Evolutionary conservation across 2,888 invertebrate genomes (phyloP).

Genomic region (Temnothorax unifasciatus): DNA sequence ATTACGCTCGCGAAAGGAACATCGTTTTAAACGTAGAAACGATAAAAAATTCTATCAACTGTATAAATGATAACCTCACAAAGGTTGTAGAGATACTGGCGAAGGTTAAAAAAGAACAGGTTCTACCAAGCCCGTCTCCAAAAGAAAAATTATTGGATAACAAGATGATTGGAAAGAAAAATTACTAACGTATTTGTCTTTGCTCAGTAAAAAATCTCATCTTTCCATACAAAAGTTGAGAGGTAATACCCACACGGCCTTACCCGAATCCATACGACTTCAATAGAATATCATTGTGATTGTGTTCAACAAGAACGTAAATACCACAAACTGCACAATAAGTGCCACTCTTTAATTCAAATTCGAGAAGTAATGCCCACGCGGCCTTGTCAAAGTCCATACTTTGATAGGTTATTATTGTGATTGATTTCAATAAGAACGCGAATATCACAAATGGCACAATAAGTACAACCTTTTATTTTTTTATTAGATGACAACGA

Average conservation of each 20-base stretch:
- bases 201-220: neutral
- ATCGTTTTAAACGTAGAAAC: neutral
- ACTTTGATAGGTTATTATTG: no score
- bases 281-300: neutral
- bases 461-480: neutral
- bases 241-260: neutral
- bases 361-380: no score
- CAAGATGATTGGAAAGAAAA: neutral
- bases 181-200: neutral
- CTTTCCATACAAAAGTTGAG: neutral
- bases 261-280: neutral
- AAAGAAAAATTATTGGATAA: no score
- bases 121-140: no score
- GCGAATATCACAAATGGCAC: no score
- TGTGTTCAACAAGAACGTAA: neutral
- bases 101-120: neutral
- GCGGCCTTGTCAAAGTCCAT: no score
- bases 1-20: neutral
- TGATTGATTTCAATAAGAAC: no score
- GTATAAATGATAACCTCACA: conserved; percentile 14
- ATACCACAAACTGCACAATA: neutral
- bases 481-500: neutral
- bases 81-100: neutral
- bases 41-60: neutral
- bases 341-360: neutral